These are phyloP conservation scores for Hemibagrus wyckioides DNA, from an alignment of 2,113 vertebrate genomes.

Conservation along the genomic window DNA sequence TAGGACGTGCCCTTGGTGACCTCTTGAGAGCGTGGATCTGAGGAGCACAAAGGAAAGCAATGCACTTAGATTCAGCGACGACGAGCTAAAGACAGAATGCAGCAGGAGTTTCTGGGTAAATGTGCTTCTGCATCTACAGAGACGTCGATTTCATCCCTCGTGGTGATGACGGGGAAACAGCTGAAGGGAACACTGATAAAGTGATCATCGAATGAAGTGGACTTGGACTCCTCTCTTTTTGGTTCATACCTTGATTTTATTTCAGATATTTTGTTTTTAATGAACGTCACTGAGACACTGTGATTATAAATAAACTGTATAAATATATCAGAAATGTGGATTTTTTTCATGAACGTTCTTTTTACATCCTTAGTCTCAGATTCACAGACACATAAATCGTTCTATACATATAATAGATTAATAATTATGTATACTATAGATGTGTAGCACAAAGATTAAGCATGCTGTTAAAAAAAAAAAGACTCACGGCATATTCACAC, in stretches of 20 bases:
- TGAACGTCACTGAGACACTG: not conserved
- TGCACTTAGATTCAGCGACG: not conserved
- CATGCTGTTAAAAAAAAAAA: too few relatives aligned
- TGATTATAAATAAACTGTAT: not conserved
- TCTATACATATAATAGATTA: too few relatives aligned
- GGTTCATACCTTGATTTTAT: not conserved
- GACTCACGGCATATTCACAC: too few relatives aligned
- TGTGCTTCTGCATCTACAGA: not conserved
- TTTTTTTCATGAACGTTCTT: too few relatives aligned
- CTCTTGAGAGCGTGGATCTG: not conserved
- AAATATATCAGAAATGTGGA: not conserved
- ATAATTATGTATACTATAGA: too few relatives aligned
- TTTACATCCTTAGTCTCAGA: fast-evolving
- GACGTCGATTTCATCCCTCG: not conserved
- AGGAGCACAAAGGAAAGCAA: not conserved
- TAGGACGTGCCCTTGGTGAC: not conserved
- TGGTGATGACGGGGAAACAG: not conserved
- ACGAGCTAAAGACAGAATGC: not conserved
- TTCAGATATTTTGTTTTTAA: not conserved
- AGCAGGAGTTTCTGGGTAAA: not conserved
- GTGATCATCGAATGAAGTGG: not conserved
- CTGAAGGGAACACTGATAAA: not conserved
- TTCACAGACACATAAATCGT: too few relatives aligned
- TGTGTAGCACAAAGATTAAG: too few relatives aligned
- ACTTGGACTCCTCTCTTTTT: too few relatives aligned